A percentile compares a stretch with the other conserved stretches of the same genome.
These are phyloP conservation scores for Tyto alba DNA, from an alignment of 2,113 vertebrate species.

Conservation along the genomic window DNA sequence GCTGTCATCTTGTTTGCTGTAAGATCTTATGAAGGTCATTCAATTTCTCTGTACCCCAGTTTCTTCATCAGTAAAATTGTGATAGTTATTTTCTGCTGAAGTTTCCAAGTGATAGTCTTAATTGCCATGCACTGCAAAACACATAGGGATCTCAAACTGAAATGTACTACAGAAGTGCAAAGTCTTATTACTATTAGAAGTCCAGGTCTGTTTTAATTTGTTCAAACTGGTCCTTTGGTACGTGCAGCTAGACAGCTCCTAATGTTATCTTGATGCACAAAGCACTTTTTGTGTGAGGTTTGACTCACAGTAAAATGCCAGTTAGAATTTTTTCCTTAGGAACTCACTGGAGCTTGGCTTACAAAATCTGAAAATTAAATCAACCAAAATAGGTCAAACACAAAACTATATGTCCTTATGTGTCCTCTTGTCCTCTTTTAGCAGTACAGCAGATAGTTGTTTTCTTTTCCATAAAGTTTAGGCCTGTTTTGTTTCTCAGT, in stretches of 20 bases:
- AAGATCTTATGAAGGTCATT: not conserved
- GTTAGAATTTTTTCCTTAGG: constrained; percentile 71
- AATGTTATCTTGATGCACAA: constrained; percentile 67
- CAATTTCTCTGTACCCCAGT: not conserved
- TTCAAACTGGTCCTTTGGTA: constrained; percentile 33
- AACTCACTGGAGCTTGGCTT: constrained; percentile 74
- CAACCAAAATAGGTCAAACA: constrained; percentile 77
- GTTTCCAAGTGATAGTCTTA: not conserved
- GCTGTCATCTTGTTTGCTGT: not conserved
- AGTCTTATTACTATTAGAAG: not conserved
- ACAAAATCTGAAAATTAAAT: constrained; percentile 76
- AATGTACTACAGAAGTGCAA: not conserved
- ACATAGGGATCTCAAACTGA: not conserved
- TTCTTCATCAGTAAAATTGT: not conserved
- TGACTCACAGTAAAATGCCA: constrained; percentile 74
- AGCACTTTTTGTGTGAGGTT: constrained; percentile 68
- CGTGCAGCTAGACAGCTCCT: constrained; percentile 57
- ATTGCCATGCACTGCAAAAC: not conserved
- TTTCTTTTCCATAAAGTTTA: constrained; percentile 52
- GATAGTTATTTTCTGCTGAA: not conserved
- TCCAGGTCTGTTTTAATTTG: constrained; percentile 9
- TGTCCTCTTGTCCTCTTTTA: constrained; percentile 72
- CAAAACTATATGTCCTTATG: constrained; percentile 74
- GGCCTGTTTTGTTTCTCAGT: constrained; percentile 44
- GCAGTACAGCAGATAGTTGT: constrained; percentile 44